These are phyloP conservation scores for Eristalis intricaria DNA, from an alignment of 2,888 invertebrate species.

Conservation along the genomic window DNA sequence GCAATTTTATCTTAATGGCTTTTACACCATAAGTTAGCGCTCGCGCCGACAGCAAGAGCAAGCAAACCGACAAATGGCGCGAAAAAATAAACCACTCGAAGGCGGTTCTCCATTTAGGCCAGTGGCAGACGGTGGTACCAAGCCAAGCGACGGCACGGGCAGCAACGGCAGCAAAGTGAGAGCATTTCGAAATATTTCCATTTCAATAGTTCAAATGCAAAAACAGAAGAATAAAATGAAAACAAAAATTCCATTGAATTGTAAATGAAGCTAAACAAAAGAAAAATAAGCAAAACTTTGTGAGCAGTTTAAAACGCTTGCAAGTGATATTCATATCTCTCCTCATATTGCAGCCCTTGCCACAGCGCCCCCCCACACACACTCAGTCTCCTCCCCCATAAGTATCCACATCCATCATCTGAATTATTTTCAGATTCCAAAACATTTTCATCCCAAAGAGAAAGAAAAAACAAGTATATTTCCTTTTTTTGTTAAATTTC, in stretches of 20 bases:
- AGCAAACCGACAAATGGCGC: not conserved
- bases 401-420: slow-evolving; percentile 64
- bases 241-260: slow-evolving; percentile 61
- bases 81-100: slow-evolving; percentile 52
- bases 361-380: not conserved
- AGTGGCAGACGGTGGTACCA: slow-evolving; percentile 15
- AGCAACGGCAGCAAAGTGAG: not conserved
- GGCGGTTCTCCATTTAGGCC: slow-evolving; percentile 61
- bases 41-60: not conserved
- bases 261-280: slow-evolving; percentile 66
- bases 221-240: slow-evolving; percentile 14
- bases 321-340: slow-evolving; percentile 69
- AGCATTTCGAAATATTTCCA: slow-evolving; percentile 56
- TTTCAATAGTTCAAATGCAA: slow-evolving; percentile 46
- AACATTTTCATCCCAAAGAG: slow-evolving; percentile 64
- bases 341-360: slow-evolving; percentile 17
- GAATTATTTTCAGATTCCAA: slow-evolving; percentile 72
- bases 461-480: slow-evolving; percentile 8
- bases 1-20: slow-evolving; percentile 53
- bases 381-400: slow-evolving; percentile 7
- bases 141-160: not conserved
- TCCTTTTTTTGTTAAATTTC: slow-evolving; percentile 57
- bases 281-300: slow-evolving; percentile 55
- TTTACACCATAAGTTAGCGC: slow-evolving; percentile 26
- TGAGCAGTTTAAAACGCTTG: slow-evolving; percentile 56